Percentiles rank a stretch among this genome's conserved stretches.
Evolutionary conservation across 2,888 invertebrate species (phyloP).

Genomic region (Rhodophaea formosa): DNA sequence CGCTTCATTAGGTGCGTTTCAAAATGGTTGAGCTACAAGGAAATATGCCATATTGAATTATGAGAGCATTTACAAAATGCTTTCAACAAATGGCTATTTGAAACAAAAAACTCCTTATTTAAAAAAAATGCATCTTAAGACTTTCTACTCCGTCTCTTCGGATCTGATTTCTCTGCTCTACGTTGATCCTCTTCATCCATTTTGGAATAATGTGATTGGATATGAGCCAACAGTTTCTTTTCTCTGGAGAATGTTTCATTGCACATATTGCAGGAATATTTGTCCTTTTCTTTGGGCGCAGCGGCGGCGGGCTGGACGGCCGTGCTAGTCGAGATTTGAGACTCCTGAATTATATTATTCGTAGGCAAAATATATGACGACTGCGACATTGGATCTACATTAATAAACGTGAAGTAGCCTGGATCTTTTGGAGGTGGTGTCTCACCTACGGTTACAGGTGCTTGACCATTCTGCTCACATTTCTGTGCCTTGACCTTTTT

Average conservation of each 20-base stretch:
- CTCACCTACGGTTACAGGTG: conserved; percentile 57
- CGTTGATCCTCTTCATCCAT: conserved; percentile 62
- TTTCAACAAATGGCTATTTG: neutral
- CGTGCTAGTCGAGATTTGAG: conserved; percentile 69
- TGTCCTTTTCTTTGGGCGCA: conserved; percentile 42
- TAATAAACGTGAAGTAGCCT: conserved; percentile 69
- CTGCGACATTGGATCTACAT: conserved; percentile 68
- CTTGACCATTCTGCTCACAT: conserved; percentile 28
- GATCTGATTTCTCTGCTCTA: conserved; percentile 38
- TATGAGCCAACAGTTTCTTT: conserved; percentile 67
- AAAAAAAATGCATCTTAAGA: neutral
- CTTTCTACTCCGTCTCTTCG: conserved; percentile 25
- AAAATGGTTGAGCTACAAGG: too few relatives aligned
- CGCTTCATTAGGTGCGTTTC: too few relatives aligned
- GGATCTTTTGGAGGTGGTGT: conserved; percentile 48
- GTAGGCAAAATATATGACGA: conserved; percentile 72
- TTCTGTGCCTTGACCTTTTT: conserved; percentile 43
- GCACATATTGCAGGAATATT: conserved; percentile 69
- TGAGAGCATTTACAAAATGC: neutral
- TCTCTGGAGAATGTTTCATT: conserved; percentile 62
- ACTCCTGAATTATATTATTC: conserved; percentile 69
- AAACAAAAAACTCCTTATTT: neutral
- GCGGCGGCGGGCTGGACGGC: conserved; percentile 33
- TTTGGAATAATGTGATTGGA: conserved; percentile 66
- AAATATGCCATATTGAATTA: too few relatives aligned